Percentiles rank a stretch among this genome's conserved stretches.
Conservation (phyloP, 1,140 invertebrate species). For the Anthonomus grandis region DNA sequence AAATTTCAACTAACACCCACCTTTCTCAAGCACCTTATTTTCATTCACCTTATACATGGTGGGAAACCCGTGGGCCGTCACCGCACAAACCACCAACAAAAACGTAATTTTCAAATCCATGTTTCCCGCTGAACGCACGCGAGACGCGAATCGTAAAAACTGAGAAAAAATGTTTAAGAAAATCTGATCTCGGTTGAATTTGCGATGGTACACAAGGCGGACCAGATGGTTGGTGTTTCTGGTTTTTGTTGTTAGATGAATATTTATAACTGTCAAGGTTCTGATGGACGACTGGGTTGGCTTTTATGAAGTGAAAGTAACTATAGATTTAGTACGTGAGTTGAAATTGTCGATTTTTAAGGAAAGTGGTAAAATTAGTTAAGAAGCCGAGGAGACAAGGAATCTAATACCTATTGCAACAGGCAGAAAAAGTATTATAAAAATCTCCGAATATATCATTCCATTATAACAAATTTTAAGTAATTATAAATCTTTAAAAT, state of each 20-base stretch:
- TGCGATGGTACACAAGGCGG: conserved; percentile 8
- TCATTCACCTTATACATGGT: conserved; percentile 42
- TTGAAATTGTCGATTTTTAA: neutral
- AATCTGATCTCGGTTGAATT: conserved; percentile 16
- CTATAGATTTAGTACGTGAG: conserved; percentile 9
- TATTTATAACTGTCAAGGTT: neutral
- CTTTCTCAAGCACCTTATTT: conserved; percentile 39
- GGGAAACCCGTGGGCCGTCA: conserved; percentile 18
- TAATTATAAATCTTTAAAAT: neutral
- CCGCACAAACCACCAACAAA: conserved; percentile 5
- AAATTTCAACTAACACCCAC: too few relatives aligned
- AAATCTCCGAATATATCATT: neutral
- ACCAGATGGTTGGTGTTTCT: conserved; percentile 1
- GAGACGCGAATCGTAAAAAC: conserved; percentile 1
- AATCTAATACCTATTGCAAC: neutral
- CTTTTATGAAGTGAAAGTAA: conserved; percentile 15
- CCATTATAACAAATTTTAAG: neutral
- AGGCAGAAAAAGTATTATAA: neutral
- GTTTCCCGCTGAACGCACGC: neutral
- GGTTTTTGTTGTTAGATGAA: neutral
- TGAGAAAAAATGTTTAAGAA: conserved; percentile 6
- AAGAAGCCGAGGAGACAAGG: neutral
- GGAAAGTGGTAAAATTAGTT: neutral
- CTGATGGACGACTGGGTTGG: neutral
- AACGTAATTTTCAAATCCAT: conserved; percentile 18